Percentiles rank a stretch among this genome's conserved stretches.
These are phyloP conservation scores for Liasis olivaceus DNA, from an alignment of 2,797 vertebrate species.

Conservation along the genomic window DNA sequence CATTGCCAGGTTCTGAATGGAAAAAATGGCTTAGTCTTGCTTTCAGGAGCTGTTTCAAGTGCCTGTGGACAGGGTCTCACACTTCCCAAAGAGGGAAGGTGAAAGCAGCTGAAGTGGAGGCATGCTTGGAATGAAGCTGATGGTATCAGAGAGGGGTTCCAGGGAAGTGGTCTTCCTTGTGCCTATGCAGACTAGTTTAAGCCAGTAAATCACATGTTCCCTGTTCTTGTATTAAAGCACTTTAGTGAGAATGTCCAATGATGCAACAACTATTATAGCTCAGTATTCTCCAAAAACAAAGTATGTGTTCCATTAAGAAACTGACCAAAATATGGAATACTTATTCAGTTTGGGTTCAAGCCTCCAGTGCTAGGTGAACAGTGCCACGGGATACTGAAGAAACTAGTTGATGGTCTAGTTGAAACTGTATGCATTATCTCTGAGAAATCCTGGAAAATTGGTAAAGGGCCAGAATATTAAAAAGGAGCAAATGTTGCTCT, in stretches of 20 bases:
- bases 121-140: not conserved
- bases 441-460: too few species aligned
- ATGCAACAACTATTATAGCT: not conserved
- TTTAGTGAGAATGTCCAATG: not conserved
- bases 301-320: not conserved
- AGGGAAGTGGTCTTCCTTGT: not conserved
- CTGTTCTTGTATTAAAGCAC: not conserved
- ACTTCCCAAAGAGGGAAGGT: not conserved
- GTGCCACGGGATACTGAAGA: not conserved
- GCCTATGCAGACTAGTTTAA: not conserved
- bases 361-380: not conserved
- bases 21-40: not conserved
- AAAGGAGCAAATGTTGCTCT: too few species aligned
- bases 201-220: not conserved
- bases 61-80: not conserved
- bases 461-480: too few species aligned
- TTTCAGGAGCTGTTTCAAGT: not conserved
- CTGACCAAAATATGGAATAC: not conserved
- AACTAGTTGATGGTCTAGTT: too few species aligned
- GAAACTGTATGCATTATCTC: too few species aligned
- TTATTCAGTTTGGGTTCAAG: not conserved
- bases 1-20: not conserved
- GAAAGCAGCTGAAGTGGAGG: not conserved
- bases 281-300: not conserved
- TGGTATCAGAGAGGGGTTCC: not conserved